Percentiles rank a stretch among this genome's conserved stretches.
phyloP scores from a whole-genome alignment of 2,113 vertebrate species.

The Tetrax tetrax region DNA sequence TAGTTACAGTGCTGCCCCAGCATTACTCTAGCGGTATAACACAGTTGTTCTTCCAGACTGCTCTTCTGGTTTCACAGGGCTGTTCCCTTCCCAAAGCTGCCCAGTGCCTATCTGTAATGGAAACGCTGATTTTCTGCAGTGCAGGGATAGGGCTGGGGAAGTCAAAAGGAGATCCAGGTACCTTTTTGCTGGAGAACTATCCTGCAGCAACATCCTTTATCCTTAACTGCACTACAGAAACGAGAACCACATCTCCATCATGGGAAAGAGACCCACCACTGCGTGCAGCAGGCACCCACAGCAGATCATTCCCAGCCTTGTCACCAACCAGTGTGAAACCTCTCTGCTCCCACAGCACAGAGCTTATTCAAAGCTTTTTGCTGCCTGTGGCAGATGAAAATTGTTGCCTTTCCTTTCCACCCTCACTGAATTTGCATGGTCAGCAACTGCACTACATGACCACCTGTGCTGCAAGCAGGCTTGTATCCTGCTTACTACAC shows the following conservation, averaged over 20 bases:
- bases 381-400: neutral
- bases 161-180: neutral
- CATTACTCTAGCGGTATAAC: neutral
- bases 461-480: neutral
- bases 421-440: neutral
- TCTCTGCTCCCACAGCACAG: neutral
- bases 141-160: neutral
- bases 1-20: neutral
- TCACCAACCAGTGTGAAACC: neutral
- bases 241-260: neutral
- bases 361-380: neutral
- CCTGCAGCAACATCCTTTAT: neutral
- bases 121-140: neutral
- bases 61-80: neutral
- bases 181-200: neutral
- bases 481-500: fast-evolving
- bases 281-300: neutral
- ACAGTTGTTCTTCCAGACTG: neutral
- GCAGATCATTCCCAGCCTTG: neutral
- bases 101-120: neutral
- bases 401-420: neutral
- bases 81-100: neutral
- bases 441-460: fast-evolving
- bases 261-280: neutral
- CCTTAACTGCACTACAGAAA: neutral